Evolutionary conservation across 2,113 vertebrate genomes (phyloP), one percentile per base, ranked within the genome.

Genomic region (Bambusicola thoracicus): DNA sequence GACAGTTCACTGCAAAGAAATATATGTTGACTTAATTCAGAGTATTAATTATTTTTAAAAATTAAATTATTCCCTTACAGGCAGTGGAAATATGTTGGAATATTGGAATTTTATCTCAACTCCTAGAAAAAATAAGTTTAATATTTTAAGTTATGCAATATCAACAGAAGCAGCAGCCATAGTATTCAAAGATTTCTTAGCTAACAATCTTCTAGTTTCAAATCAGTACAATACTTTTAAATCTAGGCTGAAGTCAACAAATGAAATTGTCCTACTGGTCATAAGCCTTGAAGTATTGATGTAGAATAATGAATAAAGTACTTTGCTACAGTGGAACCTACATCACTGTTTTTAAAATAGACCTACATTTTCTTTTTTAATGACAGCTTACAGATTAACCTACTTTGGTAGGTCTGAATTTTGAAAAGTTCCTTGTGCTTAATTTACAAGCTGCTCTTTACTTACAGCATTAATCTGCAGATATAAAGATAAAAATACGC

Each of bases 71-170:
- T 74, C 49, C 59, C 63, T 82, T 63, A 82, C 48, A 93, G 30
- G 77, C 27, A 65, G 24, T 32, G 24, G 67, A 91, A 89, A 85
- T 70, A 36, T 80, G 44, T 63, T 53, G 15, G 51, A 53, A 91
- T 49, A 38, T 55, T 9, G 1, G 46, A 85, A 82, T 91, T 93
- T 91, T 91, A 93, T 80, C 65, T 94, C 66, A 81, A 53, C 43
- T 89, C 70, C 58, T 49, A 92, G 44, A 79, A 94, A 89, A 95
- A 89, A 76, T 11, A 86, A 44, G 40, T 41, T 65, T 78, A 89
- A 62, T 59, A 73, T 32, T 90, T 92, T 24, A 48, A 65, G 89
- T 90, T 76, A 90, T 73, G 77, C 58, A 93, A 51, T n/a, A 72
- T n/a, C 79, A 85, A 20, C 51, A 89, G 48, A 86, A 53, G 74